These are phyloP conservation scores for Gymnarchus niloticus DNA, from an alignment of 2,113 vertebrate genomes.

Conservation along the genomic window DNA sequence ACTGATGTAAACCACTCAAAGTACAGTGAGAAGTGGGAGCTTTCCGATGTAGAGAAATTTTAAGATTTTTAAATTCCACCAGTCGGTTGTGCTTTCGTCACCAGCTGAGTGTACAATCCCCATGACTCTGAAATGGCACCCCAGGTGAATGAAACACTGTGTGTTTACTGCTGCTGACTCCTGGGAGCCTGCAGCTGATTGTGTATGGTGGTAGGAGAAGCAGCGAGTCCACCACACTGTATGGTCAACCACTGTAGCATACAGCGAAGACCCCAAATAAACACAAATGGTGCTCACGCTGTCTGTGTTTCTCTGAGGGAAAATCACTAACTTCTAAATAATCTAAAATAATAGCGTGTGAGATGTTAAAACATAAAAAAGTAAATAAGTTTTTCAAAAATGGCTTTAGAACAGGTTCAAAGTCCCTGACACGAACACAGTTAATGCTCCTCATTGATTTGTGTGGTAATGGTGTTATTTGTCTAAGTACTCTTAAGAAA, in stretches of 20 bases:
- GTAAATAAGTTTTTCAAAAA: too few species aligned
- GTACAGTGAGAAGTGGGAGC: neutral
- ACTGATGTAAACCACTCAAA: neutral
- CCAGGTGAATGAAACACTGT: too few species aligned
- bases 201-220: too few species aligned
- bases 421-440: neutral
- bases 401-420: neutral
- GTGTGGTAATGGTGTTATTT: slow-evolving; percentile 8
- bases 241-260: too few species aligned
- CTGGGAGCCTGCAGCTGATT: too few species aligned
- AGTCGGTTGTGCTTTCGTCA: neutral
- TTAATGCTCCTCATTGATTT: neutral
- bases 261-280: too few species aligned
- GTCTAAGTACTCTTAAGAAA: neutral
- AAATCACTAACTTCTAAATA: too few species aligned
- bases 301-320: too few species aligned
- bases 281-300: too few species aligned
- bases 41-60: neutral
- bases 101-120: neutral
- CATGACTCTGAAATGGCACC: too few species aligned
- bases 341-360: neutral
- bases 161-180: too few species aligned
- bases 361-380: neutral
- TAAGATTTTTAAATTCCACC: neutral
- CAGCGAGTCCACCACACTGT: too few species aligned